These are phyloP conservation scores for Ara ararauna DNA, from an alignment of 2,797 vertebrate species.

Conservation along the genomic window DNA sequence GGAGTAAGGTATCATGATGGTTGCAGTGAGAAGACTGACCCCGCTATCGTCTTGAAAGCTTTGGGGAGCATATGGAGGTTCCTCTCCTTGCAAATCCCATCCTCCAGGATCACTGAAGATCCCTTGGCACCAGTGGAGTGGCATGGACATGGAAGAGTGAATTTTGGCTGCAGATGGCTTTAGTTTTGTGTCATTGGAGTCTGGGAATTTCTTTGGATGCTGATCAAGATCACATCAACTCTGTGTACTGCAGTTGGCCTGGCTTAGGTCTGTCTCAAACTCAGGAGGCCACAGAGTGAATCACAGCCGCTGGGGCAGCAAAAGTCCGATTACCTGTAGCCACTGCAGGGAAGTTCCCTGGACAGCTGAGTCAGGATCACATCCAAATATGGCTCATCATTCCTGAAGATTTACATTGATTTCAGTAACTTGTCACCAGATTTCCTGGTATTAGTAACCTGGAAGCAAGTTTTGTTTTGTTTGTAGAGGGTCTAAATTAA, in stretches of 20 bases:
- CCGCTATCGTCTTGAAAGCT: not conserved
- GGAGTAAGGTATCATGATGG: not conserved
- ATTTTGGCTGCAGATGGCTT: not conserved
- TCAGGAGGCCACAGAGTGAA: not conserved
- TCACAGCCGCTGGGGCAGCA: not conserved
- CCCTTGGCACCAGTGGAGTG: not conserved
- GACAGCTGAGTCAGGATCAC: not conserved
- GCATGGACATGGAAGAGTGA: rapidly evolving
- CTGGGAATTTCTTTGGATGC: not conserved
- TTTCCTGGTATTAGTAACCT: constrained; percentile 15
- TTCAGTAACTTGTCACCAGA: constrained; percentile 1
- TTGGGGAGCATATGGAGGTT: rapidly evolving
- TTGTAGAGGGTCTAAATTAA: not conserved
- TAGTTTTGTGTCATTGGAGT: not conserved
- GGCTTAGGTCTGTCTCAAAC: not conserved
- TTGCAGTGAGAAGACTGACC: not conserved
- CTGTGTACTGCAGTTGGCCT: not conserved
- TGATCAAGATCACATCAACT: not conserved
- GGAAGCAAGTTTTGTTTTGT: not conserved
- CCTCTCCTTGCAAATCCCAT: not conserved
- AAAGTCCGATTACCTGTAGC: not conserved
- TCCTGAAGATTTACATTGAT: constrained; percentile 5
- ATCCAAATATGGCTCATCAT: not conserved
- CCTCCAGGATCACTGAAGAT: not conserved
- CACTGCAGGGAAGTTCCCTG: not conserved